A percentile compares a stretch with the other conserved stretches of the same genome.
Evolutionary conservation across 2,888 invertebrate genomes (phyloP).

Genomic region (Maniola hyperantus): DNA sequence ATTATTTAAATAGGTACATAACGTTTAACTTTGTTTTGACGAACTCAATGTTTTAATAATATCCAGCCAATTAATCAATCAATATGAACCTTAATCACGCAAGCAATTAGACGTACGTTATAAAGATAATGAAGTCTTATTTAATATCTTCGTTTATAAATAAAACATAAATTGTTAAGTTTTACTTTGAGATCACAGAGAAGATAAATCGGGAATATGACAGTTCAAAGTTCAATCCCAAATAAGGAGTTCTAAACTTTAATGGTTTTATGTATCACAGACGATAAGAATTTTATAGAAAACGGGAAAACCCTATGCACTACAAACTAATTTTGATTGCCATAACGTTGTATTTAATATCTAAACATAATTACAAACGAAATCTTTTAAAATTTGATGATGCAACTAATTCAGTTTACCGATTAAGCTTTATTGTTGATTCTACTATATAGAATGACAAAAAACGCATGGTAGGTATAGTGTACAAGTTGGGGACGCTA

Average conservation of each 20-base stretch:
- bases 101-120: background rate
- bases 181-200: background rate
- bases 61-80: constrained; percentile 6
- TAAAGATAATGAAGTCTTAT: background rate
- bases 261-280: too few relatives aligned
- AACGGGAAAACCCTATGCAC: too few relatives aligned
- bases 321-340: background rate
- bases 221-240: background rate
- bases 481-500: constrained; percentile 52
- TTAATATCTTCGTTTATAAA: background rate
- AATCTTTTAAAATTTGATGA: too few relatives aligned
- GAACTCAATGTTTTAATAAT: constrained; percentile 1
- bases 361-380: too few relatives aligned
- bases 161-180: background rate
- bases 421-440: background rate
- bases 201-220: background rate
- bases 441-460: constrained; percentile 39
- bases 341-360: too few relatives aligned
- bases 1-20: background rate
- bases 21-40: constrained; percentile 9
- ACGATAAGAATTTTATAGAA: too few relatives aligned
- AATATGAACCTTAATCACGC: background rate
- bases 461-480: constrained; percentile 51
- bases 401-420: too few relatives aligned
- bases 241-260: background rate